phyloP scores from a whole-genome alignment of 2,888 invertebrate genomes.

The Spatulosminthurus flaviceps region DNA sequence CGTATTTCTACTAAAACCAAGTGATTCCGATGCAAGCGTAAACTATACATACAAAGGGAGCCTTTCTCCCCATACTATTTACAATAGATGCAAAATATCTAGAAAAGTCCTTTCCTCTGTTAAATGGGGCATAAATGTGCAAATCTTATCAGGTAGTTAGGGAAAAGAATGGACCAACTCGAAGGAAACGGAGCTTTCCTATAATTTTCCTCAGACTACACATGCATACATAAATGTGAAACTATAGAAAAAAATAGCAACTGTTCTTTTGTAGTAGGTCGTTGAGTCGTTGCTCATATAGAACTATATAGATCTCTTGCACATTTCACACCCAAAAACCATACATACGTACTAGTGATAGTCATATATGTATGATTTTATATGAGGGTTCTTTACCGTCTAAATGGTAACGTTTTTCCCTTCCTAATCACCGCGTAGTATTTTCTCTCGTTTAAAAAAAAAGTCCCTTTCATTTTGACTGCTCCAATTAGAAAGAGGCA shows the following conservation, averaged over 20 bases:
- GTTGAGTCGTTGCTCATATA: no score
- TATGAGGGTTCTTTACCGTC: not conserved
- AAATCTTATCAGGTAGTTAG: constrained; percentile 39
- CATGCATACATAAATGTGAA: no score
- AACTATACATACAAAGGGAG: no score
- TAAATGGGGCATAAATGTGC: constrained; percentile 37
- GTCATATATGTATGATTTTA: not conserved
- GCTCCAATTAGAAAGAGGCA: not conserved
- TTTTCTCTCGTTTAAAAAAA: not conserved
- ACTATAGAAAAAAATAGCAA: not conserved
- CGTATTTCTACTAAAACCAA: not conserved
- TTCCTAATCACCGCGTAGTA: not conserved
- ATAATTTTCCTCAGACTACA: constrained; percentile 18
- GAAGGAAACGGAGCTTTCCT: constrained; percentile 1
- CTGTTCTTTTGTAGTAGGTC: no score
- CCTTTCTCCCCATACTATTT: no score
- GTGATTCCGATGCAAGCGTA: no score
- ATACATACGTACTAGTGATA: not conserved
- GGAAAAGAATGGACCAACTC: constrained; percentile 1
- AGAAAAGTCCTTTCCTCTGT: constrained; percentile 31
- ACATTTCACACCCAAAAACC: not conserved
- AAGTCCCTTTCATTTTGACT: not conserved
- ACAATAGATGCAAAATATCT: constrained; percentile 19
- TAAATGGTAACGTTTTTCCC: not conserved
- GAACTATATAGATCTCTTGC: not conserved